Evolutionary conservation across 2,888 invertebrate genomes (phyloP), one percentile per base, ranked within the genome.

Genomic region (Cinara cedri): DNA sequence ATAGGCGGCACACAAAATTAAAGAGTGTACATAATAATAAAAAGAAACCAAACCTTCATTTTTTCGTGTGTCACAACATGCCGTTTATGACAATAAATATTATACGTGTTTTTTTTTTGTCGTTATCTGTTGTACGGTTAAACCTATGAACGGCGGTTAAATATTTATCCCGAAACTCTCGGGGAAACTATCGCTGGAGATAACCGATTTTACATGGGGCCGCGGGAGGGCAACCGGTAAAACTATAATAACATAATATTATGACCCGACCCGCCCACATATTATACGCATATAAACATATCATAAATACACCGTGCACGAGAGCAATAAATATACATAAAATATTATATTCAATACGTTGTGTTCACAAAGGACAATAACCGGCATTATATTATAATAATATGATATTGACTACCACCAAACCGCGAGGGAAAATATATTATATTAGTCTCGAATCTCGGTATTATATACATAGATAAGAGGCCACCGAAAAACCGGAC

Each of bases 401-500:
- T 34, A 34, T 34, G 6, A 4, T 34, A 34, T 34, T 60, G 24
- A 60, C 60, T 26, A 16, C 26, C 9, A n/a, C 14, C 16, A 19
- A 34, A 34, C 6, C 16, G 51, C n/a, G n/a, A n/a, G n/a, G n/a
- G n/a, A n/a, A n/a, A n/a, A n/a, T n/a, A n/a, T n/a, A n/a, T n/a
- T n/a, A n/a, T n/a, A n/a, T n/a, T n/a, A n/a, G n/a, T n/a, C n/a
- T n/a, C n/a, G n/a, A n/a, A n/a, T n/a, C n/a, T n/a, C n/a, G n/a
- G 51, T 34, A 10, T 70, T 6, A 10, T 24, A 21, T 54, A 34
- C n/a, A n/a, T n/a, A n/a, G n/a, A 34, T 34, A 60, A 1, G 42
- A 63, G 63, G 63, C 63, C 74, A 63, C 63, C 63, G 63, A 63
- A 63, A 74, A 63, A 63, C 74, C 16, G 63, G 62, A 34, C 19